Evolutionary conservation across 2,888 invertebrate species (phyloP), one percentile per base, ranked within the genome.

Genomic region (Eucera pruinosa): DNA sequence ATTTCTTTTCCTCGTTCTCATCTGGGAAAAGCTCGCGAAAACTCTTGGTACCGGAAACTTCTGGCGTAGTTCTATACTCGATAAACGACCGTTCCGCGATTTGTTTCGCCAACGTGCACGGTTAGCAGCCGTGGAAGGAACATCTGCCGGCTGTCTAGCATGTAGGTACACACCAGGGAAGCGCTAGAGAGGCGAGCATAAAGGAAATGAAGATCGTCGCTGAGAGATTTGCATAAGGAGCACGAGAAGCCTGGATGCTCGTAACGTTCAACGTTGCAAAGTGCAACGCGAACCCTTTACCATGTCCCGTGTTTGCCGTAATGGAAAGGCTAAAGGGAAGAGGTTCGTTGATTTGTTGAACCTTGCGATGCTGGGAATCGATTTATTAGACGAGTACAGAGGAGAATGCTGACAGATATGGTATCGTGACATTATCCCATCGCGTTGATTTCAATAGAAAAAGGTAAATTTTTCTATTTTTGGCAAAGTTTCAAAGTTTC

Each of bases 191-290:
- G 48, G 23, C 18, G 47, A 27, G 36, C 48, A 55, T 48, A 50
- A 65, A 68, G 70, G 69, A 66, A n/a, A 78, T 45, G 78, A 71
- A 79, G 78, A 71, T 72, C 71, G 71, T 60, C 41, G 45, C 45
- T 30, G 57, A 23, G 39, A 65, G 78, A 66, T 78, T 77, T 78
- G 77, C 78, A 78, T 61, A 60, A 62, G 61, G 47, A 55, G 47
- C 55, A 18, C 47, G 25, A 45, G 60, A 36, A 23, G 50, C 30
- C 18, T 25, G 41, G 65, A 43, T 67, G 45, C 78, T 62, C 52
- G 66, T 60, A 64, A 67, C n/a, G 54, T 41, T 52, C 39, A 43
- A 30, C 60, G 60, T 57, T 57, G 60, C 27, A 69, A 78, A 65
- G 61, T 62, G 61, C 55, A 58, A 45, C 58, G 47, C 52, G 47